Evolutionary conservation across 2,888 invertebrate genomes (phyloP), one percentile per base, ranked within the genome.

Genomic region (Ellobium chinense): DNA sequence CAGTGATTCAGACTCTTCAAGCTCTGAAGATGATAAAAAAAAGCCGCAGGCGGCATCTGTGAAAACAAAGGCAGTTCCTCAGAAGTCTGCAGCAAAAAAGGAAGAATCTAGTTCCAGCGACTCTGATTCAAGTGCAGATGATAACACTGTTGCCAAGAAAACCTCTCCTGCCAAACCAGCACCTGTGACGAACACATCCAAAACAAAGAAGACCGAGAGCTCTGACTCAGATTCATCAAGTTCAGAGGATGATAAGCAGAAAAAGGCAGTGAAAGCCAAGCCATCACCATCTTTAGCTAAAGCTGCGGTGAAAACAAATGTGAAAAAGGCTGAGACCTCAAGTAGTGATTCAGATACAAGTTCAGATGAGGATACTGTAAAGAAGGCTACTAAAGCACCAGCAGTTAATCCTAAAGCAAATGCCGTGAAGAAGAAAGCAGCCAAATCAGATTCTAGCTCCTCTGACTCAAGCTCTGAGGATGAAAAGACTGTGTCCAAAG

Each of bases 61-160:
- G 7, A 24, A 24, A 7, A 58, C 46, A 56, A 60, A 76, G 63
- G 46, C 77, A 18, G 60, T 14, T 2, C n/a, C 72, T 1, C 39
- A 60, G 60, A 31, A 62, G 12, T 39, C 77, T 27, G 72, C 70
- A 18, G 58, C 65, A 27, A 72, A 81, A 58, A 81, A 78, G 63
- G 60, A 68, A n/a, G 87, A 87, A 65, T 85, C 86, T 24, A 87
- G 86, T 84, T 85, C 86, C 14, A 88, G 88, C 58, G 86, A 86
- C 29, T 79, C 78, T 60, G 82, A 82, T 54, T 82, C 82, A 1
- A 79, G 82, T 27, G 78, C 81, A 1, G 85, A 85, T 74, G 86
- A 85, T 21, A 85, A n/a, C n/a, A n/a, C 85, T 56, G 84, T 85
- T 62, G 68, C 80, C 78, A 70, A 54, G 81, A 76, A 69, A 74